Evolutionary conservation across 2,113 vertebrate genomes (phyloP), one percentile per base, ranked within the genome.

Genomic region (Vidua chalybeata): DNA sequence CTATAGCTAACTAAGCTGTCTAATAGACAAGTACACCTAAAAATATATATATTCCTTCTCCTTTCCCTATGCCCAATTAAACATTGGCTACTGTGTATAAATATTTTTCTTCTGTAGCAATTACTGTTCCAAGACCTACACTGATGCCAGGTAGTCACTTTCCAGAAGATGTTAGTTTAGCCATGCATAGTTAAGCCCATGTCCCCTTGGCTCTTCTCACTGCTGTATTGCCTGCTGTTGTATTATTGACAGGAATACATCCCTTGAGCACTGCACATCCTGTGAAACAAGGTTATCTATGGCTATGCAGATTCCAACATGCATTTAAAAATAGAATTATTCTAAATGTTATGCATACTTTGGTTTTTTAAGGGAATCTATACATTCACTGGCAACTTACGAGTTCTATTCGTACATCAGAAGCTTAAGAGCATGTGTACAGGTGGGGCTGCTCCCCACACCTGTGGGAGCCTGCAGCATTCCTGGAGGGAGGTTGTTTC

Each of bases 161-260:
- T 72, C 8, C 52, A 45, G 51, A 33, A n/a, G 43, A n/a, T 17
- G 21, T 52, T 77, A 51, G 16, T 39, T 73, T 30, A 52, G 33
- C 21, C 28, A 15, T 20, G 30, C 1, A 0, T 14, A 21, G 35
- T 51, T 58, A 37, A 74, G 21, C 15, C 30, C 45, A 0, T 22
- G 15, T 71, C 15, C 12, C 11, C 31, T 84, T 5, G 9, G 9
- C 33, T 69, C 19, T 75, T 84, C 33, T 75, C 7, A 3, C 41
- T 84, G 6, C 48, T 63, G 4, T 27, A 13, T 54, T 76, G 63
- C 13, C 48, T 83, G 71, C 41, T 31, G 1, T 39, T 71, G 24
- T 41, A 41, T 41, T 41, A 41, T 39, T 39, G 39, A 39, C 39
- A 61, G 39, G 63, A 37, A 43, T 33, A 13, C 7, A 24, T 72